Evolutionary conservation across 2,888 invertebrate genomes (phyloP).

Genomic region (Ormyrus rosae): DNA sequence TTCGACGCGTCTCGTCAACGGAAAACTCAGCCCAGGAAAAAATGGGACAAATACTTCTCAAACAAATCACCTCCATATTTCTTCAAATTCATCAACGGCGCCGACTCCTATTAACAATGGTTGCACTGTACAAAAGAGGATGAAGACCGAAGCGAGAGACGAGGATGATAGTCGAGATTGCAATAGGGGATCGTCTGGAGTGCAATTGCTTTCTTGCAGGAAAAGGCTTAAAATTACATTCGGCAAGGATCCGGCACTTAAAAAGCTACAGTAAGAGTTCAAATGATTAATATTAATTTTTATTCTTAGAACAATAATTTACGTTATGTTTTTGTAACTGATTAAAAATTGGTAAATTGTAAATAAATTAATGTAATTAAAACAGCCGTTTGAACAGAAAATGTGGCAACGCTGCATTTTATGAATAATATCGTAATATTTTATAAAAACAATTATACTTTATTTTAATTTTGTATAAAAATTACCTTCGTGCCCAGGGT

Average conservation of each 20-base stretch:
- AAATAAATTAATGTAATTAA: too few species aligned
- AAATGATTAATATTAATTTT: too few species aligned
- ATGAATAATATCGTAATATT: too few species aligned
- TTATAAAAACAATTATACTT: too few species aligned
- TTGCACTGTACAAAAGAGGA: slow-evolving; percentile 40
- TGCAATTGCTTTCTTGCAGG: slow-evolving; percentile 49
- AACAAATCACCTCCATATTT: slow-evolving; percentile 46
- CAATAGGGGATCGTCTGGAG: neutral
- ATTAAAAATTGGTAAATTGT: too few species aligned
- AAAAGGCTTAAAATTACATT: slow-evolving; percentile 59
- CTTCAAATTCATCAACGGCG: slow-evolving; percentile 29
- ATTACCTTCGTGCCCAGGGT: too few species aligned
- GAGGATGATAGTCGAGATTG: slow-evolving; percentile 60
- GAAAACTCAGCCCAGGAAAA: slow-evolving; percentile 41
- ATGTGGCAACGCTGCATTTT: too few species aligned
- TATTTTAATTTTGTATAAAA: too few species aligned
- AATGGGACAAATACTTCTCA: slow-evolving; percentile 53
- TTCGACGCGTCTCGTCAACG: slow-evolving; percentile 54
- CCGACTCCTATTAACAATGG: slow-evolving; percentile 35
- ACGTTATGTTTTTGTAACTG: too few species aligned
- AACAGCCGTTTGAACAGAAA: too few species aligned
- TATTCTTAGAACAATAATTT: too few species aligned
- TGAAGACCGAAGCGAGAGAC: slow-evolving; percentile 61
- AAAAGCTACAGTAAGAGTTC: too few species aligned
- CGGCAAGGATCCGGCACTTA: neutral